Conservation (phyloP, 2,888 invertebrate species). For the Pharmacophagus antenor region DNA sequence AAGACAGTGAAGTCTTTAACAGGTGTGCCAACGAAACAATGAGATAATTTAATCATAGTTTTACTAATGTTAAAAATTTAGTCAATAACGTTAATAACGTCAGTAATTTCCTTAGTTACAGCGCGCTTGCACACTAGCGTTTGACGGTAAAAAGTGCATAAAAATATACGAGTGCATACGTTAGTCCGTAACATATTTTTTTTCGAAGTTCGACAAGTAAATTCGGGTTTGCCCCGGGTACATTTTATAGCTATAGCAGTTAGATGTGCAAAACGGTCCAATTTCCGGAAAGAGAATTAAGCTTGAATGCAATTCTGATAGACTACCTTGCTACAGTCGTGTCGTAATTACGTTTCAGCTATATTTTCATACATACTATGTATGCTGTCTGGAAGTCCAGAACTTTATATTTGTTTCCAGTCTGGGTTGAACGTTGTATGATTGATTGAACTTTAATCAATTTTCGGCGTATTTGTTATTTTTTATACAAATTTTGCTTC, state of each 20-base stretch:
- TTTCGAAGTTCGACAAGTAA: conserved; percentile 1
- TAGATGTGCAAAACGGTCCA: conserved; percentile 20
- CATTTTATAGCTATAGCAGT: conserved; percentile 14
- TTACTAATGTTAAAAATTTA: too few relatives aligned
- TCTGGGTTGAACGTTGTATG: neutral
- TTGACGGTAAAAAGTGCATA: too few relatives aligned
- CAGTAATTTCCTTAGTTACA: too few relatives aligned
- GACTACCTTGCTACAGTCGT: conserved; percentile 3
- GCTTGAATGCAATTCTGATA: conserved; percentile 19
- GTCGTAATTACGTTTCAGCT: conserved; percentile 3
- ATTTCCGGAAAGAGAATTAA: conserved; percentile 24
- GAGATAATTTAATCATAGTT: too few relatives aligned
- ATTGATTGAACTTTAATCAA: too few relatives aligned
- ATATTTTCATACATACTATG: neutral
- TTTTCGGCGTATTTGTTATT: too few relatives aligned
- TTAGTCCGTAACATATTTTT: neutral
- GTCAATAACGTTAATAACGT: too few relatives aligned
- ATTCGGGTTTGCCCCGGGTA: conserved; percentile 11
- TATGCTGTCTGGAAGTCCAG: neutral
- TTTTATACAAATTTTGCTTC: too few relatives aligned
- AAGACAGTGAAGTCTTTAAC: too few relatives aligned
- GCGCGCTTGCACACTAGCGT: too few relatives aligned
- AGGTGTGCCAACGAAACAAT: too few relatives aligned
- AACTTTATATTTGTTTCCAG: neutral
- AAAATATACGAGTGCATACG: too few relatives aligned